These are phyloP conservation scores for Heliothis virescens DNA, from an alignment of 1,140 invertebrate species.

Conservation along the genomic window DNA sequence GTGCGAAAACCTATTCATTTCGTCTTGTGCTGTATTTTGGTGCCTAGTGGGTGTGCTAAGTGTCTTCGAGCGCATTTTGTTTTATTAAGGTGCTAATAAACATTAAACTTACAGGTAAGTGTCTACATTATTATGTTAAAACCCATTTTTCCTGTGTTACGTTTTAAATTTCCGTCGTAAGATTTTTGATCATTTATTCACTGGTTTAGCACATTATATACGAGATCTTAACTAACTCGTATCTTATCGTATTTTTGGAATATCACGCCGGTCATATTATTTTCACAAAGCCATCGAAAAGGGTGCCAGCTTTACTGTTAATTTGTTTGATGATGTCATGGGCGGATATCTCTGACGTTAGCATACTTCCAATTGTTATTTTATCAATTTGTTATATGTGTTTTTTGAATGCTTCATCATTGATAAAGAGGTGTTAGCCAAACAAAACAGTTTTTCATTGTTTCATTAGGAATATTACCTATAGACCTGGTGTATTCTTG, in stretches of 20 bases:
- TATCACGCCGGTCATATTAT: constrained; percentile 19
- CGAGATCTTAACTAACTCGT: constrained; percentile 24
- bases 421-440: neutral
- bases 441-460: neutral
- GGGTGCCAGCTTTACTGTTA: neutral
- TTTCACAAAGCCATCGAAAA: constrained; percentile 4
- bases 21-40: constrained; percentile 78
- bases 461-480: neutral
- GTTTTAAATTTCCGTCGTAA: neutral
- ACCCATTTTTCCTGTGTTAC: neutral
- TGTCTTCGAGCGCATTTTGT: constrained; percentile 71
- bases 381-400: constrained; percentile 26
- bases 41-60: constrained; percentile 79
- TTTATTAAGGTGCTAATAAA: constrained; percentile 64
- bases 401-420: neutral
- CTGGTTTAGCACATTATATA: constrained; percentile 2
- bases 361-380: constrained; percentile 24
- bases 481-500: neutral
- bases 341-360: constrained; percentile 52
- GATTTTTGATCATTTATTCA: constrained; percentile 1
- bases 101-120: constrained; percentile 75
- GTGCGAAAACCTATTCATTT: constrained; percentile 75
- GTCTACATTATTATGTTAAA: constrained; percentile 29
- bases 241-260: constrained; percentile 23
- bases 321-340: constrained; percentile 57